Evolutionary conservation across 92 coral and sea anemone genomes (phyloP), one percentile per base, ranked within the genome.

Genomic region (Ricordea florida): DNA sequence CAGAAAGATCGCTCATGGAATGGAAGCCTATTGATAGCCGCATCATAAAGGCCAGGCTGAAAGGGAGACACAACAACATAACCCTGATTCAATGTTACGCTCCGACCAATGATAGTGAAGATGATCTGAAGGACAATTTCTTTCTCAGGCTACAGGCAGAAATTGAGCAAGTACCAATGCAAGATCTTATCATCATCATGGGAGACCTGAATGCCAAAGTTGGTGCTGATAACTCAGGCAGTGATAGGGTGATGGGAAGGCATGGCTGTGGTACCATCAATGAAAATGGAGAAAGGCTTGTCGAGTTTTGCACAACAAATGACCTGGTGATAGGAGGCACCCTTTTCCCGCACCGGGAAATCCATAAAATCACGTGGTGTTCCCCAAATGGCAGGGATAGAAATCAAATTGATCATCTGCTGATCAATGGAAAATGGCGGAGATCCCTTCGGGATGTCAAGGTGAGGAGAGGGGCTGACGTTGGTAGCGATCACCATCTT

Each of bases 1-100:
- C 66, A 25, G 64, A 65, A 2, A 52, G 36, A 13, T 38, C 41
- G 4, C 47, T 56, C 40, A n/a, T 71, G 41, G 67, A 76, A 37
- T 65, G 75, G 85, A 66, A 67, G 34, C 85, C 85, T 36, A 45
- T 79, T 33, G 68, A 68, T 44, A 57, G 72, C 35, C 25, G 61
- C 21, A 36, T 79, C 1, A 31, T 67, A 0, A 67, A 26, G 15
- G 66, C 57, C 69, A 56, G 78, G 58, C 10, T 26, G 35, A 42
- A 42, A 46, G 51, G 56, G 49, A 73, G 25, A n/a, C 69, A 73
- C 18, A 59, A 21, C 70, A 73, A 58, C 26, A 26, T 31, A 15
- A 24, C 70, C 3, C n/a, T 73, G 33, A 73, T 29, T 18, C 67
- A 34, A 5, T 40, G 79, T 29, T 56, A 56, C 16, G 69, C 34